These are phyloP conservation scores for Smittia aterrima DNA, from an alignment of 2,888 invertebrate genomes.

Conservation along the genomic window DNA sequence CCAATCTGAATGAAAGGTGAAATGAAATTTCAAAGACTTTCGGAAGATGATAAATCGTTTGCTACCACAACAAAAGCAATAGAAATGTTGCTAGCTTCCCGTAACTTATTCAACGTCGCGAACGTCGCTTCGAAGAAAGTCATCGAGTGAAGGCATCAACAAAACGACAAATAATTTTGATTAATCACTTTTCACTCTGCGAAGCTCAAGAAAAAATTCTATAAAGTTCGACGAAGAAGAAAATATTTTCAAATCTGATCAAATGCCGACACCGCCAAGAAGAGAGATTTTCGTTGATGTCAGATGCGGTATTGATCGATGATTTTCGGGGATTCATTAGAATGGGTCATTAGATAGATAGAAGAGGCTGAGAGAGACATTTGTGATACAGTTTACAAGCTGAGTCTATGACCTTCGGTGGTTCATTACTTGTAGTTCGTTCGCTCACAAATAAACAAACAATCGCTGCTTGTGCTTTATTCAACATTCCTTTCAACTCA, in stretches of 20 bases:
- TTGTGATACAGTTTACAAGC: not conserved
- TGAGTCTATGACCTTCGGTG: not conserved
- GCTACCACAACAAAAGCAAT: not conserved
- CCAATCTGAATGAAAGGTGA: not conserved
- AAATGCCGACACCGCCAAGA: not conserved
- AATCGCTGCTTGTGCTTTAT: not conserved
- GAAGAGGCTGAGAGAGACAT: not conserved
- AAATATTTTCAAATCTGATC: not conserved
- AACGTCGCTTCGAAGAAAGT: not conserved
- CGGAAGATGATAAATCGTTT: not conserved
- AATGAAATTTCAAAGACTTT: slow-evolving; percentile 13
- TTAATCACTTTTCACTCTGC: slow-evolving; percentile 46
- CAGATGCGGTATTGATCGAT: slow-evolving; percentile 8
- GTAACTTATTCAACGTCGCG: not conserved
- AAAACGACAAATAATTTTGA: slow-evolving; percentile 52
- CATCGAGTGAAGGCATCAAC: slow-evolving; percentile 36
- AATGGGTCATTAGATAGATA: not conserved
- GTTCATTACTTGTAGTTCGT: not conserved
- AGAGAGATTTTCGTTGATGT: slow-evolving; percentile 14
- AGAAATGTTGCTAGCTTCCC: slow-evolving; percentile 1
- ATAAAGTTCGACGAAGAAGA: not conserved
- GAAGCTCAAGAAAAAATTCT: not conserved
- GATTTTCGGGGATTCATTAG: slow-evolving; percentile 4
- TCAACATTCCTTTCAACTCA: not conserved
- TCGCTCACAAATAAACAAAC: not conserved